Percentiles rank a stretch among this genome's conserved stretches.
Conservation (phyloP, 2,113 vertebrate species). For the Columbina picui region DNA sequence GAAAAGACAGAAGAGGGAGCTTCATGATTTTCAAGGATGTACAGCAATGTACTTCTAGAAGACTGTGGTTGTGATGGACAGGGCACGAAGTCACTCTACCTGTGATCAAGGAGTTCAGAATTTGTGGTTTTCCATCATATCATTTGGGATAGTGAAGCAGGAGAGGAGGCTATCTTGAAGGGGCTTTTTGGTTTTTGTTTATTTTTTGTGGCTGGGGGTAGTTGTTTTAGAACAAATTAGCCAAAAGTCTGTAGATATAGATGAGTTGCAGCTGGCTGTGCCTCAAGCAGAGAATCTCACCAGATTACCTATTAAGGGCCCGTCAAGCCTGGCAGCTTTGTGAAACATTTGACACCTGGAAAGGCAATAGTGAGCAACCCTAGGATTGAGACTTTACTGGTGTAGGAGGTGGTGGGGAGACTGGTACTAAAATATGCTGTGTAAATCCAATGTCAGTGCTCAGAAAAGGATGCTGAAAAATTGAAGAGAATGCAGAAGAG, state of each 20-base stretch:
- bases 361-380: neutral
- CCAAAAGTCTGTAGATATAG: neutral
- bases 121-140: neutral
- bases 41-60: neutral
- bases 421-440: neutral
- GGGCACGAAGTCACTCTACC: neutral
- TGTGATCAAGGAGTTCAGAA: neutral
- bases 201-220: neutral
- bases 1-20: neutral
- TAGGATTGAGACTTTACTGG: neutral
- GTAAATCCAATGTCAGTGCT: neutral
- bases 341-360: neutral
- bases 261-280: neutral
- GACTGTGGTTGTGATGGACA: neutral
- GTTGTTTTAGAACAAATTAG: neutral
- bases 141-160: neutral
- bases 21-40: neutral
- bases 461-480: constrained; percentile 17
- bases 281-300: neutral
- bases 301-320: neutral
- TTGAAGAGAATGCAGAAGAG: neutral
- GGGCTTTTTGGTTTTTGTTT: no score
- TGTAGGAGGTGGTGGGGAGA: neutral
- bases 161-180: neutral
- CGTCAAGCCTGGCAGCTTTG: neutral